Percentiles rank a stretch among this genome's conserved stretches.
phyloP scores from a whole-genome alignment of 2,797 vertebrate species.

The Lepilemur septentrionalis region DNA sequence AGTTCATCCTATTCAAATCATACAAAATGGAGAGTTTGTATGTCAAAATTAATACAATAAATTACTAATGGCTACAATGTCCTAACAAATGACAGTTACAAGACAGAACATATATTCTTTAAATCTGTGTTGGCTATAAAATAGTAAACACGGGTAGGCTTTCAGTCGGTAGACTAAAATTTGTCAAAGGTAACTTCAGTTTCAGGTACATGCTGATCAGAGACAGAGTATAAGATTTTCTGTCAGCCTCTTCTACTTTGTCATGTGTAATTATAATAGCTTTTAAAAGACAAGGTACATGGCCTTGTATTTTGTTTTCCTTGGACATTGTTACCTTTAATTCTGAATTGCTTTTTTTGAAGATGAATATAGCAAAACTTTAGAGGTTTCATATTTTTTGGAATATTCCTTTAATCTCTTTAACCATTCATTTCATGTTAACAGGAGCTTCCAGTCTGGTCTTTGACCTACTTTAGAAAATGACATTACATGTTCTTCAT shows the following conservation, averaged over 20 bases:
- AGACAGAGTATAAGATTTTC: background rate
- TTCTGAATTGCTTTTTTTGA: constrained; percentile 54
- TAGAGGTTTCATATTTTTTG: constrained; percentile 30
- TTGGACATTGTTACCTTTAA: constrained; percentile 37
- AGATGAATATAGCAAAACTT: constrained; percentile 47
- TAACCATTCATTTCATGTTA: constrained; percentile 58
- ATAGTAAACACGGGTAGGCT: background rate
- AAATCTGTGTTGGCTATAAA: constrained; percentile 13
- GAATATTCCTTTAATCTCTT: constrained; percentile 40
- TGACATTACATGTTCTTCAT: constrained; percentile 65
- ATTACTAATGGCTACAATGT: background rate
- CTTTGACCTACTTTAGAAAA: constrained; percentile 75
- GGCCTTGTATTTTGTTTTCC: constrained; percentile 33
- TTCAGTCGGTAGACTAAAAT: background rate
- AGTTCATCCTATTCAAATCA: background rate
- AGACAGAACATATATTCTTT: background rate
- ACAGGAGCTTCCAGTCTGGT: constrained; percentile 50
- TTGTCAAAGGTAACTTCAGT: background rate
- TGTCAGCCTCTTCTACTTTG: background rate
- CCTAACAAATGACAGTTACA: constrained; percentile 26
- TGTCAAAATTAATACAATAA: background rate
- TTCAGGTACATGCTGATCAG: constrained; percentile 5
- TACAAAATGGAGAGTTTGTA: background rate
- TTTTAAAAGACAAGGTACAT: background rate
- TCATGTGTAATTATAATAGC: background rate